Base-by-base conservation (phyloP, 2,888 invertebrate species). In the Cephus pulcher region DNA sequence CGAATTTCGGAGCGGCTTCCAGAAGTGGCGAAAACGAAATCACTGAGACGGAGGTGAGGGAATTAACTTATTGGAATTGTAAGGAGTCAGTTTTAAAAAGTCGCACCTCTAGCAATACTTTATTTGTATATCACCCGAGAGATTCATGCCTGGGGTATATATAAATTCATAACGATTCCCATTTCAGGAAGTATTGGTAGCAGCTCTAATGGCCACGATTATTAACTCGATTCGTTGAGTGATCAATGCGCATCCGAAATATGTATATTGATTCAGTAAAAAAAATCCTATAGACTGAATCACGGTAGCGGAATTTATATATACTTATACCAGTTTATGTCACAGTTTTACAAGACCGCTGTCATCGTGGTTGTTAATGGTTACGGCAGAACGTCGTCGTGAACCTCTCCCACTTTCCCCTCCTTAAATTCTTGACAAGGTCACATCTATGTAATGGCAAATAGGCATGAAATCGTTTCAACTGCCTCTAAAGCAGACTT, bases 401-500 rank as follows among this genome's bases (percentile, higher is more conserved):
- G 76, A 76, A 74, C 83, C 86, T 85, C 86, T 83, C 87, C 85
- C 84, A 79, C 74, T 78, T 78, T 68, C 73, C 75, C 74, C 69
- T 77, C 73, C 83, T 87, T 82, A 86, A 89, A 89, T 89, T 90
- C 88, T 84, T 88, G 84, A 81, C 89, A 90, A 90, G 90, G 90
- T 89, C 90, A 89, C 87, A 88, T 89, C 86, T 85, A 89, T 89
- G 85, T 88, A 89, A 88, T 86, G 84, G 88, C 85, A 88, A 87
- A 86, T 85, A 84, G 82, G 87, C 86, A 87, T 86, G 88, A 89
- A 88, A 88, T 86, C 85, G 85, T 86, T 88, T 85, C 85, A 87
- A 85, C 85, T 84, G 84, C 85, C 85, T 80, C 84, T 85, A 83
- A 79, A 85, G 80, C 83, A 82, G 79, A 81, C 81, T 86, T 84